Conservation (phyloP, 2,888 invertebrate genomes). For the Archips crataeganus region DNA sequence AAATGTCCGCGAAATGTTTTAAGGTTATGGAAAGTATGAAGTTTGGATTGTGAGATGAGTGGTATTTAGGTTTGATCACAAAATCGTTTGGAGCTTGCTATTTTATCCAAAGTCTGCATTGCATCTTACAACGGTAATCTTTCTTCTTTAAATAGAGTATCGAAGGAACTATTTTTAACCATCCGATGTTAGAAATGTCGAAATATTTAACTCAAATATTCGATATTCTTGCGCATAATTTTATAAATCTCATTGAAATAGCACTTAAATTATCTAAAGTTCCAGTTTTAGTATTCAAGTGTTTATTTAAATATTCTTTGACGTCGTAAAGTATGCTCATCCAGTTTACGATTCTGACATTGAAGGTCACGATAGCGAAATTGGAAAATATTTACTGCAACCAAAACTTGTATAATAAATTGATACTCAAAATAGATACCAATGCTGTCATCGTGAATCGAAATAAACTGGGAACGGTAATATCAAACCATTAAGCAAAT, state of each 20-base stretch:
- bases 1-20: neutral
- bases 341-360: slow-evolving; percentile 58
- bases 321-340: slow-evolving; percentile 47
- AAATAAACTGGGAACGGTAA: neutral
- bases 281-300: slow-evolving; percentile 50
- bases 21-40: neutral
- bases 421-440: slow-evolving; percentile 41
- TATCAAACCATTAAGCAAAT: neutral
- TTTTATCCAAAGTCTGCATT: neutral
- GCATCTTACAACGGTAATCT: neutral
- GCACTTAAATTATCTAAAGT: neutral
- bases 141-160: slow-evolving; percentile 4
- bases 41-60: neutral
- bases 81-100: neutral
- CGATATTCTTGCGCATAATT: neutral
- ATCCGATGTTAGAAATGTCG: neutral
- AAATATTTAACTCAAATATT: neutral
- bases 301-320: slow-evolving; percentile 55
- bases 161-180: neutral
- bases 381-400: slow-evolving; percentile 54
- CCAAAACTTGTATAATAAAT: slow-evolving; percentile 15
- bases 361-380: slow-evolving; percentile 59
- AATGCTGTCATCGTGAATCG: neutral
- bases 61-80: neutral
- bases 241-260: neutral